Evolutionary conservation across 2,113 vertebrate genomes (phyloP).

Genomic region (Oreochromis tanganicae): DNA sequence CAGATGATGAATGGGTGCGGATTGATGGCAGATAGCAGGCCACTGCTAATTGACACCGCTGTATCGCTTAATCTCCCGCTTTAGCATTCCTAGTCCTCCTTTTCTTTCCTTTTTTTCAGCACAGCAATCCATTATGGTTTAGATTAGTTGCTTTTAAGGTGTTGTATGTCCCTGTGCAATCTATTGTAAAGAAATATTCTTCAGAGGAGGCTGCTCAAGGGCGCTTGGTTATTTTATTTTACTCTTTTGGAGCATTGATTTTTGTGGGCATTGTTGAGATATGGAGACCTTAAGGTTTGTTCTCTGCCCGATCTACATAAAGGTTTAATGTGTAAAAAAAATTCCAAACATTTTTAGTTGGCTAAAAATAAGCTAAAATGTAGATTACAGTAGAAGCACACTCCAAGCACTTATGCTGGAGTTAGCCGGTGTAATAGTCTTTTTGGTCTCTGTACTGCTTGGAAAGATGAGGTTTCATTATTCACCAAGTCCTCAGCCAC

Average conservation of each 20-base stretch:
- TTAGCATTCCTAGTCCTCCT: slow-evolving; percentile 24
- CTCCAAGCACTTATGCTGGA: background rate
- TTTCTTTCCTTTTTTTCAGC: background rate
- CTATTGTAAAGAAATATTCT: slow-evolving; percentile 42
- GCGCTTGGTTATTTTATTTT: background rate
- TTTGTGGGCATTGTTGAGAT: background rate
- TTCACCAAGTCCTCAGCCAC: background rate
- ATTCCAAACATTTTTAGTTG: background rate
- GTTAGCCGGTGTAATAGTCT: background rate
- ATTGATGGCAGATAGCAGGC: slow-evolving; percentile 45
- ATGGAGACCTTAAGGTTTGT: background rate
- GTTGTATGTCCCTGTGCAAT: background rate
- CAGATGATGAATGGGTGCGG: slow-evolving; percentile 51
- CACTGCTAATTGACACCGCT: slow-evolving; percentile 48
- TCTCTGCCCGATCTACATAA: background rate
- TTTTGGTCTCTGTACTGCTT: background rate
- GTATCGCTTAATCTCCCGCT: slow-evolving; percentile 44
- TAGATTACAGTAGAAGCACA: background rate
- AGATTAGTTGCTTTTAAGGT: slow-evolving; percentile 29
- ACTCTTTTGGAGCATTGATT: slow-evolving; percentile 9
- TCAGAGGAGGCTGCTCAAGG: background rate
- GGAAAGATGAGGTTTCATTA: background rate
- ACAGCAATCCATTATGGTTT: slow-evolving; percentile 35
- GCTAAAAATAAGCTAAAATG: background rate
- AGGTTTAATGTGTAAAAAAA: background rate